phyloP scores from a whole-genome alignment of 2,888 invertebrate genomes.

The Ophion obscuratus region DNA sequence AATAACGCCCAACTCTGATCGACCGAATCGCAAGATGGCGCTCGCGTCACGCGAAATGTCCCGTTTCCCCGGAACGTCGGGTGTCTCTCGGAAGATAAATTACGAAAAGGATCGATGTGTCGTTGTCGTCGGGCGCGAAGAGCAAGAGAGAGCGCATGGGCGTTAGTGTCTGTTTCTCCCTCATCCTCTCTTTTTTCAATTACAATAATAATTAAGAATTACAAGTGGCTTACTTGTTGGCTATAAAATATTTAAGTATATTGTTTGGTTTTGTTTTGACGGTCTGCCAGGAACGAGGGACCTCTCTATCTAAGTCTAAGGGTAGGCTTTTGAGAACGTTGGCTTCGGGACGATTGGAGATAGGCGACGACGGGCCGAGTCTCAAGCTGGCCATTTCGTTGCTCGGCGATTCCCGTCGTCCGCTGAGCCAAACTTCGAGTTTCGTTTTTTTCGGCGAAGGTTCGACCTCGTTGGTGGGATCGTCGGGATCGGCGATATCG shows the following conservation, averaged over 20 bases:
- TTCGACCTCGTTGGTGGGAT: slow-evolving; percentile 86
- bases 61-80: background rate
- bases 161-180: slow-evolving; percentile 1
- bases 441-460: slow-evolving; percentile 91
- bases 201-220: slow-evolving; percentile 48
- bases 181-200: slow-evolving; percentile 3
- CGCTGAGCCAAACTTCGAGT: slow-evolving; percentile 84
- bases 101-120: background rate
- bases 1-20: no score
- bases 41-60: background rate
- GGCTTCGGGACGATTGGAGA: slow-evolving; percentile 76
- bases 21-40: background rate
- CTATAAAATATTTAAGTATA: slow-evolving; percentile 82
- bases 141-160: background rate
- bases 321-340: slow-evolving; percentile 89
- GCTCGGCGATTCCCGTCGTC: slow-evolving; percentile 83
- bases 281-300: slow-evolving; percentile 82
- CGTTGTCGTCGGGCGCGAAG: background rate
- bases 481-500: slow-evolving; percentile 76
- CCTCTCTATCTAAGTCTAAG: slow-evolving; percentile 89
- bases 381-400: slow-evolving; percentile 81
- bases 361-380: slow-evolving; percentile 79
- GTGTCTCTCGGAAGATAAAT: slow-evolving; percentile 15
- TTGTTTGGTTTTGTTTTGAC: slow-evolving; percentile 82
- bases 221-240: slow-evolving; percentile 80